A percentile compares a stretch with the other conserved stretches of the same genome.
phyloP scores from a whole-genome alignment of 2,113 vertebrate genomes.

The Aphelocoma coerulescens region DNA sequence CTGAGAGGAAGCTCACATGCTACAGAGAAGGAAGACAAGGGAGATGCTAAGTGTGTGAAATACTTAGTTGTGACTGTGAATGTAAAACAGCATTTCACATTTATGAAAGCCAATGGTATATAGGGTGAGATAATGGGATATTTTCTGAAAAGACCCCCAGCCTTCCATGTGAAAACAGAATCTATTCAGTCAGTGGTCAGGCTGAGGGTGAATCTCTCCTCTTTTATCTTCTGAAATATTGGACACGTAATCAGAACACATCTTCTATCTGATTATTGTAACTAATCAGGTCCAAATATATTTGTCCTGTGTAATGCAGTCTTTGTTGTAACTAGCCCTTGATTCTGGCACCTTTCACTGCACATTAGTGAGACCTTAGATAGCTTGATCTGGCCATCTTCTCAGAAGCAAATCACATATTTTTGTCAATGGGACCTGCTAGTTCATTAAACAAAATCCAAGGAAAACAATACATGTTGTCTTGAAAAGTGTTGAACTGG shows the following conservation, averaged over 20 bases:
- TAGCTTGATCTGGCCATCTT: neutral
- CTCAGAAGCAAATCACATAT: neutral
- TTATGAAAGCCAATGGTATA: neutral
- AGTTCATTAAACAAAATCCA: neutral
- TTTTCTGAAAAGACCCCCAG: neutral
- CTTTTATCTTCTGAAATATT: neutral
- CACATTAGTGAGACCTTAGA: neutral
- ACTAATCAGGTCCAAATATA: neutral
- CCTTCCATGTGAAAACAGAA: neutral
- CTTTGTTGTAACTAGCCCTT: neutral
- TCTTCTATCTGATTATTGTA: neutral
- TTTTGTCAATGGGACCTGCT: neutral
- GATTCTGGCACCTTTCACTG: neutral
- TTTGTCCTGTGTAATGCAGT: neutral
- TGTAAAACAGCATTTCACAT: neutral
- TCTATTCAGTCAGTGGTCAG: neutral
- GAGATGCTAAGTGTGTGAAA: neutral
- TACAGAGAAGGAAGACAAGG: constrained; percentile 6
- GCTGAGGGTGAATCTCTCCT: neutral
- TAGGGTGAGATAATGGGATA: neutral
- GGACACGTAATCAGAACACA: neutral
- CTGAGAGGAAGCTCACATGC: neutral
- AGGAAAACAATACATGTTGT: neutral
- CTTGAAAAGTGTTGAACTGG: neutral
- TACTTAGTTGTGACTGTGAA: neutral